A percentile compares a stretch with the other conserved stretches of the same genome.
Evolutionary conservation across 2,113 vertebrate species (phyloP).

Genomic region (Scytalopus superciliaris): DNA sequence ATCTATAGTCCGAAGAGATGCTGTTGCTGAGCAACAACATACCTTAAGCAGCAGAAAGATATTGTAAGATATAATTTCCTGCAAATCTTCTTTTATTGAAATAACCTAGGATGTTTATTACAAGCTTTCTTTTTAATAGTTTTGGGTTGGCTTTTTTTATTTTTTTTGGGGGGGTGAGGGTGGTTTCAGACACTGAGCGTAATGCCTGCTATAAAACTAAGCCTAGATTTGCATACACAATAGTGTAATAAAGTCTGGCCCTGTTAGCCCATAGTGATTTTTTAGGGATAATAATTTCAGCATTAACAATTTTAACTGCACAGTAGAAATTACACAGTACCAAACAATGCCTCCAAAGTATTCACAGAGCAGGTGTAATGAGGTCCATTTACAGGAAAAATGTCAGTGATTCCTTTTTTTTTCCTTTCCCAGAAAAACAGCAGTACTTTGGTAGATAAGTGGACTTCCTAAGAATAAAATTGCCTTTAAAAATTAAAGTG

Average conservation of each 20-base stretch:
- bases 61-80: background rate
- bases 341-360: background rate
- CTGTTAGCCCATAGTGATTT: background rate
- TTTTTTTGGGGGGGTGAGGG: no score
- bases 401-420: background rate
- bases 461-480: background rate
- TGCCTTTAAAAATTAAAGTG: background rate
- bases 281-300: slow-evolving; percentile 41
- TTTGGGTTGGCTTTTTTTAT: background rate
- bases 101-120: slow-evolving; percentile 11
- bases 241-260: background rate
- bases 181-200: background rate
- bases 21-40: slow-evolving; percentile 23
- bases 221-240: slow-evolving; percentile 8
- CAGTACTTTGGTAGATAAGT: background rate
- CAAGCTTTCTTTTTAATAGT: slow-evolving; percentile 9
- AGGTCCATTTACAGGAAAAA: background rate
- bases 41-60: slow-evolving; percentile 2
- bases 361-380: slow-evolving; percentile 1
- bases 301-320: slow-evolving; percentile 36
- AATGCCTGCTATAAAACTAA: slow-evolving; percentile 4
- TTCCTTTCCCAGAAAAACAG: background rate
- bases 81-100: slow-evolving; percentile 16
- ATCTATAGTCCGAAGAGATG: background rate
- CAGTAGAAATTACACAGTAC: background rate